A percentile compares a stretch with the other conserved stretches of the same genome.
These are phyloP conservation scores for Pseudonaja textilis DNA, from an alignment of 2,113 vertebrate genomes.

Conservation along the genomic window DNA sequence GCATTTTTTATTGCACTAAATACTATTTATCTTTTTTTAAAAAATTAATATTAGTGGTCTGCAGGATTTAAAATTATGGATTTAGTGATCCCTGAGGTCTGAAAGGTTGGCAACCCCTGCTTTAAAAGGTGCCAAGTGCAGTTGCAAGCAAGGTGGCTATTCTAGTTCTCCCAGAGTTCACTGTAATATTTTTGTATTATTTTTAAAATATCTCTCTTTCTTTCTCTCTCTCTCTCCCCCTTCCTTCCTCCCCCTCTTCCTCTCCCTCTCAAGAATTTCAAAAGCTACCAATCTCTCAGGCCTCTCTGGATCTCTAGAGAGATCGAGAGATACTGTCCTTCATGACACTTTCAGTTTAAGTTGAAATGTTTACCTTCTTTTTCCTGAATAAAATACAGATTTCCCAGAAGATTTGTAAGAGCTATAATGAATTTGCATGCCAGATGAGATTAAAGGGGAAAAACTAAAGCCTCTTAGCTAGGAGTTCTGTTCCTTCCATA, in stretches of 20 bases:
- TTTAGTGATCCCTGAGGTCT: no score
- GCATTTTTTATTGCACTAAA: no score
- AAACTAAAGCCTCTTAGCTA: not conserved
- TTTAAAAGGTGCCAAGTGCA: not conserved
- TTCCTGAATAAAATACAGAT: not conserved
- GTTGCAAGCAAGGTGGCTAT: not conserved
- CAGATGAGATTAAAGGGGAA: not conserved
- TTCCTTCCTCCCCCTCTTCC: accelerated
- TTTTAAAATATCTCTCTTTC: not conserved
- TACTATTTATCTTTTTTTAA: no score
- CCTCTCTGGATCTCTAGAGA: not conserved
- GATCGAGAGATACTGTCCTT: not conserved
- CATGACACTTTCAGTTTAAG: not conserved
- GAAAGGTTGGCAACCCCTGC: no score
- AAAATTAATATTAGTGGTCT: no score
- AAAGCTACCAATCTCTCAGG: not conserved
- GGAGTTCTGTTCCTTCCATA: not conserved
- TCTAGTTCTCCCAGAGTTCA: not conserved
- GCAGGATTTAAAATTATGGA: no score
- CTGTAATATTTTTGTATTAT: not conserved
- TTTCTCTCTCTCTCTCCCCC: no score
- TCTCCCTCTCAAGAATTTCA: not conserved
- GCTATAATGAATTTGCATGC: not conserved
- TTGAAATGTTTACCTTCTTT: not conserved
- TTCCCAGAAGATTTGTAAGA: not conserved